phyloP scores from a whole-genome alignment of 2,797 vertebrate species.

The Amblyraja radiata region DNA sequence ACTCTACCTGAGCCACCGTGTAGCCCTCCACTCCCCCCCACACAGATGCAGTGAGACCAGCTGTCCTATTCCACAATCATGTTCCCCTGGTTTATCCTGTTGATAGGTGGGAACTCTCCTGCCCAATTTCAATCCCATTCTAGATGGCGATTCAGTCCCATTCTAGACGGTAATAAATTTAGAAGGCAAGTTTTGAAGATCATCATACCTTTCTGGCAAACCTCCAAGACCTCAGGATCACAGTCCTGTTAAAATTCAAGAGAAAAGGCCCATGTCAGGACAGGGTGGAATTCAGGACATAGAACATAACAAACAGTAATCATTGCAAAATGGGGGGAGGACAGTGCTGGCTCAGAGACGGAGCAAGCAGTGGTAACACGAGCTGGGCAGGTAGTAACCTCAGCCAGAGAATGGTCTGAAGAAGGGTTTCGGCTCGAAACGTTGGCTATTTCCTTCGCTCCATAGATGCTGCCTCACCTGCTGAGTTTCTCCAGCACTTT shows the following conservation, averaged over 20 bases:
- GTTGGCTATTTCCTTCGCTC: too few species aligned
- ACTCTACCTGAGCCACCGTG: too few species aligned
- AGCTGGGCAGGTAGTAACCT: too few species aligned
- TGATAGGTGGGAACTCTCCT: not conserved
- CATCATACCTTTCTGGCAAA: constrained; percentile 55
- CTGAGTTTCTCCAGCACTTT: too few species aligned
- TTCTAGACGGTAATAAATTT: not conserved
- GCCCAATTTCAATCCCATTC: not conserved
- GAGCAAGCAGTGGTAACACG: not conserved
- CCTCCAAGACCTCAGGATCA: constrained; percentile 48
- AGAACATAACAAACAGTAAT: not conserved
- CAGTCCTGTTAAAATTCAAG: constrained; percentile 48
- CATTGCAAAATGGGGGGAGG: not conserved
- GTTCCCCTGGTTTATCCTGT: not conserved
- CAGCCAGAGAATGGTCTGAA: too few species aligned
- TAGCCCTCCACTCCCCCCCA: not conserved
- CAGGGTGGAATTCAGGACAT: not conserved
- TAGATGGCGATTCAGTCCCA: not conserved
- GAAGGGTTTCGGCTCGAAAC: too few species aligned
- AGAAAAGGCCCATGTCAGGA: not conserved
- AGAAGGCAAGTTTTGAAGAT: not conserved
- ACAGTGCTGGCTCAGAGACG: not conserved
- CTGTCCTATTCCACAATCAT: not conserved
- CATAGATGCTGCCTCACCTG: too few species aligned
- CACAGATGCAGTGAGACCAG: not conserved